Conservation (phyloP, 2,113 vertebrate species). For the Sapayoa aenigma region DNA sequence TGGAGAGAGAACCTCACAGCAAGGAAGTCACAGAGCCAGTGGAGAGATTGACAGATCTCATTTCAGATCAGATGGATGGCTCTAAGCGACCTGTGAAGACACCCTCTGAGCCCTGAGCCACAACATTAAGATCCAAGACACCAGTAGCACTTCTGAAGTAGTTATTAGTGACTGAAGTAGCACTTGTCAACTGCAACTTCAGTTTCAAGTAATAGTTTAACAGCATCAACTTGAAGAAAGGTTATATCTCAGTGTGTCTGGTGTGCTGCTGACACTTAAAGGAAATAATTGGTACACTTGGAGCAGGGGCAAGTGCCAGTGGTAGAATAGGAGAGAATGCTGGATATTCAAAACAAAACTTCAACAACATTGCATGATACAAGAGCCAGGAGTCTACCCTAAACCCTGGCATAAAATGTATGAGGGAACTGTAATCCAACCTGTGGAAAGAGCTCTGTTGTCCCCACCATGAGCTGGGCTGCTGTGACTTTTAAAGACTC, state of each 20-base stretch:
- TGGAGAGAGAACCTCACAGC: slow-evolving; percentile 12
- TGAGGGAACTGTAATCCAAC: not conserved
- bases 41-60: slow-evolving; percentile 69
- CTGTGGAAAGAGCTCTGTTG: not conserved
- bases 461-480: not conserved
- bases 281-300: slow-evolving; percentile 77
- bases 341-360: not conserved
- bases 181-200: slow-evolving; percentile 72
- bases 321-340: slow-evolving; percentile 7
- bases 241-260: slow-evolving; percentile 65
- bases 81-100: slow-evolving; percentile 78
- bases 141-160: slow-evolving; percentile 68
- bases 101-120: slow-evolving; percentile 66
- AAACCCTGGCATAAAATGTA: not conserved
- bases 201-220: slow-evolving; percentile 77
- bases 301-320: slow-evolving; percentile 40
- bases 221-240: slow-evolving; percentile 71
- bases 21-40: slow-evolving; percentile 9
- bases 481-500: not conserved
- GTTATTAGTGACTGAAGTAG: slow-evolving; percentile 78
- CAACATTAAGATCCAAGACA: slow-evolving; percentile 65
- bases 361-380: not conserved
- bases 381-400: not conserved
- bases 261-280: slow-evolving; percentile 70
- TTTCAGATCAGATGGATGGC: slow-evolving; percentile 74